A percentile compares a stretch with the other conserved stretches of the same genome.
Conservation (phyloP, 2,113 vertebrate genomes). For the Paracyprichromis sp. region DNA sequence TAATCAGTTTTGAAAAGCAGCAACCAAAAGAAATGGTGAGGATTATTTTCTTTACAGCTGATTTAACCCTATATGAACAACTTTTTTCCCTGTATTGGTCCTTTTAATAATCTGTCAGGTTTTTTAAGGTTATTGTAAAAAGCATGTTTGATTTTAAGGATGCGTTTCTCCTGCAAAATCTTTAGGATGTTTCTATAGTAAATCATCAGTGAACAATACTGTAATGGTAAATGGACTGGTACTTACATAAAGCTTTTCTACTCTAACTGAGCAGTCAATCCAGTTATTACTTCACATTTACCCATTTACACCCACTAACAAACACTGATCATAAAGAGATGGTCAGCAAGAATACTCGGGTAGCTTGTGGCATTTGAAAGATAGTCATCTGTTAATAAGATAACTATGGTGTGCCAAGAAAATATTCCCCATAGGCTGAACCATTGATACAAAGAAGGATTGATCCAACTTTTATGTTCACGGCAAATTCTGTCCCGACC, state of each 20-base stretch:
- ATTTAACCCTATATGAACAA: not conserved
- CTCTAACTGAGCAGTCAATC: not conserved
- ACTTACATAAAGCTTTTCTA: not conserved
- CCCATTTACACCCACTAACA: not conserved
- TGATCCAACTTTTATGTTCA: not conserved
- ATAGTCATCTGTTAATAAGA: not conserved
- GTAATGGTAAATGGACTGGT: not conserved
- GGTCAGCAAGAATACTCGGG: not conserved
- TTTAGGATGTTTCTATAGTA: not conserved
- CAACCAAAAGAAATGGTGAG: not conserved
- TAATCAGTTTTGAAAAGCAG: constrained; percentile 19
- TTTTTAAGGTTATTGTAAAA: not conserved
- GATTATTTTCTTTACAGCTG: not conserved
- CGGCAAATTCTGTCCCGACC: not conserved
- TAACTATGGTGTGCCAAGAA: not conserved
- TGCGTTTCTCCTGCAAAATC: not conserved
- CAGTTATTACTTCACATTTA: not conserved
- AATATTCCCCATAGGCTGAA: not conserved
- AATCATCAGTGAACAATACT: not conserved
- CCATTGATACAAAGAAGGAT: not conserved
- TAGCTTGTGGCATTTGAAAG: not conserved
- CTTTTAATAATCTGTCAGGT: not conserved
- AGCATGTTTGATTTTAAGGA: not conserved
- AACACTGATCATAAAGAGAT: not conserved
- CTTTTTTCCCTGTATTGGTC: not conserved